phyloP scores from a whole-genome alignment of 2,113 vertebrate species.

The Piaya cayana region DNA sequence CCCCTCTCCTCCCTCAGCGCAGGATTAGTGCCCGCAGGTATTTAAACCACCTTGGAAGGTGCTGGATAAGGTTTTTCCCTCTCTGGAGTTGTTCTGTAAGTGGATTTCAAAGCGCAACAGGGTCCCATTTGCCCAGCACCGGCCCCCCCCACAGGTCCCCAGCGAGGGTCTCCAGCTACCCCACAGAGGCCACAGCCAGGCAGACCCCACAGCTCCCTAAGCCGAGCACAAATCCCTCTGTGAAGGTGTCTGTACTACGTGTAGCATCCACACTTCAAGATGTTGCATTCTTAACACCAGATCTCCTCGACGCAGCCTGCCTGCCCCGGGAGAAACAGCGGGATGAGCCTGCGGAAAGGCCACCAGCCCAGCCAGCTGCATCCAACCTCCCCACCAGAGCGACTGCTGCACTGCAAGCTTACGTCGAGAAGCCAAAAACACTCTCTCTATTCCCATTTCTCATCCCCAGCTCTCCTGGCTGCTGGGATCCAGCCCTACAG shows the following conservation, averaged over 20 bases:
- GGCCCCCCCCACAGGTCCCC: neutral
- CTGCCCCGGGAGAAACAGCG: accelerated
- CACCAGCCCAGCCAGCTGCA: neutral
- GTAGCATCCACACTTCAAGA: neutral
- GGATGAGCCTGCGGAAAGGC: neutral
- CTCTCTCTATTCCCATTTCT: accelerated
- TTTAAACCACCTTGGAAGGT: neutral
- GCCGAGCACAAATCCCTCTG: neutral
- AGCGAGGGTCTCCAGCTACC: accelerated
- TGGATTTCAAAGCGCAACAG: neutral
- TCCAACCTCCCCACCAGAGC: accelerated
- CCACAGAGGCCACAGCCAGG: accelerated
- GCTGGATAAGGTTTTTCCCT: neutral
- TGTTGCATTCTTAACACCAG: neutral
- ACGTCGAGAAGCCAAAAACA: neutral
- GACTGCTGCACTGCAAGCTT: accelerated
- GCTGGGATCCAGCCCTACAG: neutral
- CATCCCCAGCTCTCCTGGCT: neutral
- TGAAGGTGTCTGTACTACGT: neutral
- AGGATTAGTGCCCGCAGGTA: neutral
- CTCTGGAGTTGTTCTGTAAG: neutral
- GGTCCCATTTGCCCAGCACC: no score
- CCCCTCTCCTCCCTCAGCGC: neutral
- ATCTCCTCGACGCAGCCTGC: neutral
- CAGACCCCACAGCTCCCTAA: neutral